Evolutionary conservation across 2,113 vertebrate species (phyloP).

Genomic region (Seriola rivoliana): DNA sequence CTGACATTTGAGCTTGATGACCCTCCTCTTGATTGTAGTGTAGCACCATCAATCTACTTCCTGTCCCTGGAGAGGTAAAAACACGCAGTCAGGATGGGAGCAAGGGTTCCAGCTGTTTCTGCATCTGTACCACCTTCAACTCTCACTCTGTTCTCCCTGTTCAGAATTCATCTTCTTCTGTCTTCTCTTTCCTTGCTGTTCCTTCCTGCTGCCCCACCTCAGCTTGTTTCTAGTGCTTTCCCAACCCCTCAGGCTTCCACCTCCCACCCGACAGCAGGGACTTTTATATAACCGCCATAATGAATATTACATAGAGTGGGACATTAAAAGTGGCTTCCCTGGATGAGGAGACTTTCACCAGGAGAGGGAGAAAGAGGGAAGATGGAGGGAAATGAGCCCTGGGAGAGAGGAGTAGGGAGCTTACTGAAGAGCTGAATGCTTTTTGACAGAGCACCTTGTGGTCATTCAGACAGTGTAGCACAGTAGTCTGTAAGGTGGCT

Average conservation of each 20-base stretch:
- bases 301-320: slow-evolving; percentile 71
- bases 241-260: slow-evolving; percentile 18
- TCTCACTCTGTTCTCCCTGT: neutral
- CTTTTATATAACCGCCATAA: slow-evolving; percentile 54
- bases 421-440: slow-evolving; percentile 39
- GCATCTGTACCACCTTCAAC: slow-evolving; percentile 44
- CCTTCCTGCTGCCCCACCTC: slow-evolving; percentile 14
- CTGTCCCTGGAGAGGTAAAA: slow-evolving; percentile 62
- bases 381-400: slow-evolving; percentile 15
- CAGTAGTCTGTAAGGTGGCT: slow-evolving; percentile 45
- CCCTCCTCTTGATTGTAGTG: slow-evolving; percentile 66
- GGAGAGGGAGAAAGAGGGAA: slow-evolving; percentile 16
- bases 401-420: slow-evolving; percentile 12
- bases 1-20: slow-evolving; percentile 76
- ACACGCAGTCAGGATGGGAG: slow-evolving; percentile 48
- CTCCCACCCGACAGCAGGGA: slow-evolving; percentile 32
- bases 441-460: slow-evolving; percentile 31
- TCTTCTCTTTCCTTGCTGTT: slow-evolving; percentile 8
- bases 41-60: slow-evolving; percentile 69
- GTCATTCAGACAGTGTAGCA: slow-evolving; percentile 22
- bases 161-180: slow-evolving; percentile 3
- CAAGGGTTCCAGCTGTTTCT: slow-evolving; percentile 60
- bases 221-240: slow-evolving; percentile 27
- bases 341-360: slow-evolving; percentile 38
- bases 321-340: slow-evolving; percentile 55